Percentiles rank a stretch among this genome's conserved stretches.
phyloP scores from a whole-genome alignment of 2,797 vertebrate species.

The Anolis apletophallus region DNA sequence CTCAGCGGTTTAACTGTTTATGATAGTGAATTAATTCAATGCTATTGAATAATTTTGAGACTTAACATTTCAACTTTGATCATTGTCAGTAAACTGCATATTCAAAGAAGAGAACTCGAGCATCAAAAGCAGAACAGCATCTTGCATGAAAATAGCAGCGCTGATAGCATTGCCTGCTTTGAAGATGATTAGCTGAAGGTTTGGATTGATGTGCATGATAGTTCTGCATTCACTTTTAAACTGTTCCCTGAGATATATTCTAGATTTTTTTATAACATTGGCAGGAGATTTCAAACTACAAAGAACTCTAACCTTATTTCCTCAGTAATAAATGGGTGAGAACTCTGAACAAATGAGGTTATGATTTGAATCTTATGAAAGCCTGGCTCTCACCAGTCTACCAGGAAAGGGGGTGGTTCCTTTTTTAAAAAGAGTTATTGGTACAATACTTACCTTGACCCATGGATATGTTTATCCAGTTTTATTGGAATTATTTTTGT shows the following conservation, averaged over 20 bases:
- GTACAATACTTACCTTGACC: no score
- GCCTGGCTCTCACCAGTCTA: no score
- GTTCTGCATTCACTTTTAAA: background rate
- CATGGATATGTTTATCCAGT: no score
- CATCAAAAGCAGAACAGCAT: background rate
- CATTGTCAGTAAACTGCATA: background rate
- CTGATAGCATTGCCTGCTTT: background rate
- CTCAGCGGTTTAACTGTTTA: no score
- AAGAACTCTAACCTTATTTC: background rate
- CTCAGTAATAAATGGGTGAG: background rate
- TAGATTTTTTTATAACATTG: background rate
- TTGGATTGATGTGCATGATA: background rate
- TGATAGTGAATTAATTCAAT: no score
- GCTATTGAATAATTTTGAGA: no score
- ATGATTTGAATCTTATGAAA: background rate
- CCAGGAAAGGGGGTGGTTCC: no score
- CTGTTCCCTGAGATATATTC: background rate
- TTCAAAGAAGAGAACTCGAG: background rate
- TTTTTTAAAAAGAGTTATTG: no score
- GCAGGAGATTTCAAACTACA: background rate
- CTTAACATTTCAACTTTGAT: background rate
- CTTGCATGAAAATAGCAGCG: background rate
- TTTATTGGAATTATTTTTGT: no score
- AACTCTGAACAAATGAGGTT: background rate
- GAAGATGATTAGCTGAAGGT: background rate